phyloP scores from a whole-genome alignment of 1,140 invertebrate species.

The Tetraneura akinire region DNA sequence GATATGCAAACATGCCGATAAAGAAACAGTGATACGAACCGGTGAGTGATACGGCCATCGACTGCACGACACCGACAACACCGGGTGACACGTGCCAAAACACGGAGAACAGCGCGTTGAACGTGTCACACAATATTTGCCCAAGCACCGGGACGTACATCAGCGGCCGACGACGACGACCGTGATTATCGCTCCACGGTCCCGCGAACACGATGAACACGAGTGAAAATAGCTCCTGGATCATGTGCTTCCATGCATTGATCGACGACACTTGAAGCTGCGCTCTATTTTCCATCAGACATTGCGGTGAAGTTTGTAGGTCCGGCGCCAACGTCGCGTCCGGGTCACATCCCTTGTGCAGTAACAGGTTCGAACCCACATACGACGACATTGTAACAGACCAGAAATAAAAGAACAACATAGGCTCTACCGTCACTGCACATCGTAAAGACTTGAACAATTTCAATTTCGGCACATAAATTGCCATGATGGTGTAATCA shows the following conservation, averaged over 20 bases:
- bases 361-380: constrained; percentile 22
- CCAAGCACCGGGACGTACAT: constrained; percentile 59
- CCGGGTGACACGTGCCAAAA: constrained; percentile 18
- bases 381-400: not conserved
- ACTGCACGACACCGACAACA: not conserved
- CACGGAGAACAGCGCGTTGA: not conserved
- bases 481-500: not conserved
- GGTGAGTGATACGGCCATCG: not conserved
- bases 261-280: constrained; percentile 37
- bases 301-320: not conserved
- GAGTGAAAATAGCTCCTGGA: constrained; percentile 14
- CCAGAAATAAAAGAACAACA: constrained; percentile 26
- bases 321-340: constrained; percentile 24
- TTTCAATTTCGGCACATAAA: not conserved
- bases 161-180: constrained; percentile 59
- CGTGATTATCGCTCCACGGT: constrained; percentile 55
- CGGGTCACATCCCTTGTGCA: constrained; percentile 33
- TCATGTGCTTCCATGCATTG: constrained; percentile 17
- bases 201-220: constrained; percentile 54
- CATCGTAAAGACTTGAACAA: not conserved
- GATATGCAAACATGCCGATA: constrained; percentile 35
- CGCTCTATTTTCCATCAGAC: constrained; percentile 15
- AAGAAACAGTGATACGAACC: constrained; percentile 16
- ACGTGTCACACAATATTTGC: constrained; percentile 15
- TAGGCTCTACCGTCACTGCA: constrained; percentile 33